Base-by-base conservation (phyloP, 2,888 invertebrate genomes). In the Limnephilus rhombicus region DNA sequence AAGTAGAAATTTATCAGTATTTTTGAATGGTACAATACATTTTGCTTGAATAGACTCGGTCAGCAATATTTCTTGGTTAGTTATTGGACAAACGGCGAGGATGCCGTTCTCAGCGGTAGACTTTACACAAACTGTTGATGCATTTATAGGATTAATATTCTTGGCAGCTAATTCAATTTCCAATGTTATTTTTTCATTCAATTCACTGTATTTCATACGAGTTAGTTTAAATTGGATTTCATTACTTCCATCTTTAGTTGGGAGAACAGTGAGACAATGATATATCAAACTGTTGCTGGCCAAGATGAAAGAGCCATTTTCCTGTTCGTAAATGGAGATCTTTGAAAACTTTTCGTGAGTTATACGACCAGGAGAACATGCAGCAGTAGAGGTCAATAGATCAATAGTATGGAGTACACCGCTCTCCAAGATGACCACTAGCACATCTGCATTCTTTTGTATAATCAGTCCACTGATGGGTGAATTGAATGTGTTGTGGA, bases 401-500 rank as follows among this genome's bases (percentile, higher is more conserved):
- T 93, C 86, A n/a, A 93, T 68, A 15, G 12, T 37, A 37, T 88
- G 49, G 9, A 93, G 29, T 31, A 80, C 89, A 37, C 92, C 91
- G 89, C 92, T 92, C 12, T 92, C 90, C n/a, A 92, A 83, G 18
- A 93, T 53, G 11, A 92, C 53, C 15, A 93, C 24, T 2, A 92
- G 15, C 24, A 29, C 83, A 90, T 92, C 90, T 18, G 37, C 45
- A 53, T 88, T 45, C 31, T 87, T 91, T 37, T 81, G 87, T 53
- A 93, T 88, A 4, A 92, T 80, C 13, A 93, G 15, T 24, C 81
- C 86, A 87, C 86, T 41, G 29, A 93, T 92, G 13, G 92, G 91
- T 11, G 91, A 80, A 80, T 93, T 92, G 81, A 93, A 93, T n/a
- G 92, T 87, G 81, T 93, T 93, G 85, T 92, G 88, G 1, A 93